phyloP scores from a whole-genome alignment of 2,888 invertebrate species.

The Oxyscelio sp. region DNA sequence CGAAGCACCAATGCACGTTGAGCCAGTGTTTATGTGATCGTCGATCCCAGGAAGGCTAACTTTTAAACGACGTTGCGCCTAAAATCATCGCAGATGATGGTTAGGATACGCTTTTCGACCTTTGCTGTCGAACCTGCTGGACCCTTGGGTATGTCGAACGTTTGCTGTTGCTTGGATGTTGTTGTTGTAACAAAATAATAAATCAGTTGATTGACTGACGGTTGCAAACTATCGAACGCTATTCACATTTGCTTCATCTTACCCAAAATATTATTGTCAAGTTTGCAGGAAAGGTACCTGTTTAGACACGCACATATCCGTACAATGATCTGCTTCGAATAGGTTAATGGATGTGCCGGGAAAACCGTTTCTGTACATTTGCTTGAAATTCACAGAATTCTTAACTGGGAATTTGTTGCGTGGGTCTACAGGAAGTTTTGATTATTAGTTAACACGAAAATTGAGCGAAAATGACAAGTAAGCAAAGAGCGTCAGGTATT shows the following conservation, averaged over 20 bases:
- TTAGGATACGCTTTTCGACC: neutral
- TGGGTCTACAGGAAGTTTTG: too few species aligned
- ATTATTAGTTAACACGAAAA: too few species aligned
- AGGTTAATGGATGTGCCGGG: neutral
- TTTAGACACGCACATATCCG: too few species aligned
- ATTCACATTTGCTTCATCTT: too few species aligned
- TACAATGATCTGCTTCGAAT: neutral
- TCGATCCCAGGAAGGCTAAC: neutral
- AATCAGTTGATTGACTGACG: too few species aligned
- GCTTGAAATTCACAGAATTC: too few species aligned
- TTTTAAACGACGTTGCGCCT: neutral
- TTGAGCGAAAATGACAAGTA: constrained; percentile 45
- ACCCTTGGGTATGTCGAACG: neutral
- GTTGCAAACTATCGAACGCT: too few species aligned
- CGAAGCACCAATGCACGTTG: constrained; percentile 24
- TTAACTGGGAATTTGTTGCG: too few species aligned
- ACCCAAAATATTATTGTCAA: too few species aligned
- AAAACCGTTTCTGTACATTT: constrained; percentile 24
- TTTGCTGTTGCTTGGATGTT: too few species aligned
- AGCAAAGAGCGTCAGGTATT: constrained; percentile 70
- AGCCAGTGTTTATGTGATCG: constrained; percentile 1
- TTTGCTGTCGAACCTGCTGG: neutral
- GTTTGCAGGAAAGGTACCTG: too few species aligned
- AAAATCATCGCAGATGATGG: neutral
- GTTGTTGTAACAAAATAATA: too few species aligned